These are phyloP conservation scores for Montipora cactus DNA, from an alignment of 64 coral and sea anemone genomes.

Conservation along the genomic window DNA sequence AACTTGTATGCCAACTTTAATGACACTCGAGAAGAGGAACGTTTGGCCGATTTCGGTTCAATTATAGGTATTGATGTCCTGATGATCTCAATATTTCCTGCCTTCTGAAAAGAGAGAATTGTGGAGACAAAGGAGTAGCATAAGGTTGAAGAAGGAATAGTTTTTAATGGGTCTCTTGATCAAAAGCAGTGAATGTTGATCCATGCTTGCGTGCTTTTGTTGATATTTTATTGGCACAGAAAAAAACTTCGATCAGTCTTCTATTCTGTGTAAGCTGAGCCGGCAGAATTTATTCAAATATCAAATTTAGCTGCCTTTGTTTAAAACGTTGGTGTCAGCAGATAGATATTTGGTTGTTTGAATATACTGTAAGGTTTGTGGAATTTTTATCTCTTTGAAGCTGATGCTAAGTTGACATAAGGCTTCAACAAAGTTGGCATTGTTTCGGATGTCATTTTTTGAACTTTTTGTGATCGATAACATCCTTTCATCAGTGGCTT, in stretches of 20 bases:
- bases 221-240: neutral
- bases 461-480: too few relatives aligned
- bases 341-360: too few relatives aligned
- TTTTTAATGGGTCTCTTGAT: neutral
- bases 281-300: neutral
- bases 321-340: too few relatives aligned
- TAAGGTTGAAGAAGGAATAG: neutral
- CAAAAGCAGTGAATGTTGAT: neutral
- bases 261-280: neutral
- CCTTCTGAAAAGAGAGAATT: neutral
- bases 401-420: too few relatives aligned
- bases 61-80: neutral
- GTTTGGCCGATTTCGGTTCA: neutral
- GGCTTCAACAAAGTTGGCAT: too few relatives aligned
- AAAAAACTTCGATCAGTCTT: neutral
- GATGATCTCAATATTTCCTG: slow-evolving; percentile 1
- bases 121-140: neutral
- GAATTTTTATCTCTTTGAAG: too few relatives aligned
- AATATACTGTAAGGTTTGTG: too few relatives aligned
- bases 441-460: too few relatives aligned
- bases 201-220: neutral
- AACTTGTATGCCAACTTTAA: neutral
- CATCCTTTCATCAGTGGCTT: too few relatives aligned
- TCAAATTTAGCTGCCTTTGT: neutral
- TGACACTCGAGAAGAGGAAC: neutral